Percentiles rank a stretch among this genome's conserved stretches.
phyloP scores from a whole-genome alignment of 37 sponge, comb jelly and placozoan species.

The Cliona cf. orientalis region DNA sequence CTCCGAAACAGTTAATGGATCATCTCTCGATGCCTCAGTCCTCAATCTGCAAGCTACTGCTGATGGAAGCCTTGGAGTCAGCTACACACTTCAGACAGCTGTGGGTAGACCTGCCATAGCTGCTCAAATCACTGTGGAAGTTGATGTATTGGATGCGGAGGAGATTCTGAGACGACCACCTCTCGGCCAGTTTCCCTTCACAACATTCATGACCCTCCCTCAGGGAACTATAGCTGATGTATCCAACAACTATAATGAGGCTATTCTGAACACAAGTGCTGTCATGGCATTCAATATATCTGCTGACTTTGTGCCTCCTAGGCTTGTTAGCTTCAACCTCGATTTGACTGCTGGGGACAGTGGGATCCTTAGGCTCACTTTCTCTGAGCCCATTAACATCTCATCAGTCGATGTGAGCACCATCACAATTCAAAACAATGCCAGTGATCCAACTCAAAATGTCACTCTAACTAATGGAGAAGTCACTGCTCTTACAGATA shows the following conservation, averaged over 20 bases:
- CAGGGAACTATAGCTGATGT: constrained; percentile 68
- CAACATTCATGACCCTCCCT: constrained; percentile 77
- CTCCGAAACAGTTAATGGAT: constrained; percentile 80
- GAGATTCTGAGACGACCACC: constrained; percentile 65
- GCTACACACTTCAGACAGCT: constrained; percentile 64
- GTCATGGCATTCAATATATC: constrained; percentile 65
- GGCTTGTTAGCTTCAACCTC: constrained; percentile 53
- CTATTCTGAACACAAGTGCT: constrained; percentile 34
- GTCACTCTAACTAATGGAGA: constrained; percentile 38
- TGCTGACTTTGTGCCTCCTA: constrained; percentile 82
- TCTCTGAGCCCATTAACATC: constrained; percentile 67
- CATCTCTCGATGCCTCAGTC: constrained; percentile 47
- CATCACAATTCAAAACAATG: constrained; percentile 58
- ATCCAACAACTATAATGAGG: constrained; percentile 60
- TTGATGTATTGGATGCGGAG: constrained; percentile 47
- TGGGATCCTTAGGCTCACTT: constrained; percentile 75
- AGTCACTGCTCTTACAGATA: constrained; percentile 9
- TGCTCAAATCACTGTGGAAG: constrained; percentile 23
- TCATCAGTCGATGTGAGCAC: constrained; percentile 44
- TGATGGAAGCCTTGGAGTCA: constrained; percentile 1
- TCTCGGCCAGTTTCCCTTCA: constrained; percentile 66
- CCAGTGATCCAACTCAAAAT: constrained; percentile 10
- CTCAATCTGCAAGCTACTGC: constrained; percentile 64
- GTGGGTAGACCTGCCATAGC: constrained; percentile 27
- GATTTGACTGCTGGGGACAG: constrained; percentile 75